phyloP scores from a whole-genome alignment of 2,888 invertebrate species.

The Gymnocheta viridis region DNA sequence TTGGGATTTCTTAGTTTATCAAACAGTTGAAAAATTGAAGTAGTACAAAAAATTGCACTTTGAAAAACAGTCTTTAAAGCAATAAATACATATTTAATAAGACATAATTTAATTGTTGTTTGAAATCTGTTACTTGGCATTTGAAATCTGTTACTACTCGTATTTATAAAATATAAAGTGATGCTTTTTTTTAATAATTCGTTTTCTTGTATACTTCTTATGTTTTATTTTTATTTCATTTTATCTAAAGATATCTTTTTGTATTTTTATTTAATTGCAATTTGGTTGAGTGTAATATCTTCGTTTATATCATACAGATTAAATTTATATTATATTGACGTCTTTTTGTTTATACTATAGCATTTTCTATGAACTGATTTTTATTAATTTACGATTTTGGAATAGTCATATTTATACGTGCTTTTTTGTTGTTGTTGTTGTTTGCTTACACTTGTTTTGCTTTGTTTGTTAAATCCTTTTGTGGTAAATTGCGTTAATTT shows the following conservation, averaged over 20 bases:
- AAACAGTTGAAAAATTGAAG: not conserved
- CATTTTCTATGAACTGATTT: conserved; percentile 35
- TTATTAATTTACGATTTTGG: conserved; percentile 31
- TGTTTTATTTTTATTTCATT: conserved; percentile 32
- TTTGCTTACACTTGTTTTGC: conserved; percentile 33
- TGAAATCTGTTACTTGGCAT: conserved; percentile 36
- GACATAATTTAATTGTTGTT: conserved; percentile 25
- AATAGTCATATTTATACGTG: conserved; percentile 54
- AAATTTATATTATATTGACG: conserved; percentile 39
- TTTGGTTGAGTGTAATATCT: conserved; percentile 44
- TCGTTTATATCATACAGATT: conserved; percentile 59
- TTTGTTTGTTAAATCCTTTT: conserved; percentile 50
- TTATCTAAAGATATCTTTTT: conserved; percentile 51
- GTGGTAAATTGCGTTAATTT: conserved; percentile 67
- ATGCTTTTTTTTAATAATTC: conserved; percentile 11
- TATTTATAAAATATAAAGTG: conserved; percentile 15
- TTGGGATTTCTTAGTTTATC: no score
- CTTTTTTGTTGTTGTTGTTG: conserved; percentile 37
- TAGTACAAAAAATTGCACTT: not conserved
- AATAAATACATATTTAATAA: not conserved
- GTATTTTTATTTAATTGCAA: conserved; percentile 53
- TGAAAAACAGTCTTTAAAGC: conserved; percentile 1
- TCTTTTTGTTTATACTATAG: conserved; percentile 4
- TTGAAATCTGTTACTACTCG: conserved; percentile 1
- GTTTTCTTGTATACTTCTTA: conserved; percentile 54